These are phyloP conservation scores for Sebastes nivosus DNA, from an alignment of 2,797 vertebrate genomes.

Conservation along the genomic window DNA sequence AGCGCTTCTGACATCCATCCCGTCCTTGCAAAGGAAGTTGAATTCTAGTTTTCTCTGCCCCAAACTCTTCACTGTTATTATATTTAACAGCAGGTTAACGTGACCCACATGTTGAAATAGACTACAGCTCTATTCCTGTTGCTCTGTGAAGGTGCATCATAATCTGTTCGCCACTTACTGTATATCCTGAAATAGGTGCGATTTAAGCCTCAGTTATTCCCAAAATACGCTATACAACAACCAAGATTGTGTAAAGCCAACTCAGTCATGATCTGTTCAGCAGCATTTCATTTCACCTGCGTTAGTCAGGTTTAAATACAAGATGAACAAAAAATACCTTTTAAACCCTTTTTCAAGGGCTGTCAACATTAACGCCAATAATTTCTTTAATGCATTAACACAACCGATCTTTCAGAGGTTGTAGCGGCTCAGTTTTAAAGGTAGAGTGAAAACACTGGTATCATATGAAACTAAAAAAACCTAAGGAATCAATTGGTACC, in stretches of 20 bases:
- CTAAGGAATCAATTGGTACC: no score
- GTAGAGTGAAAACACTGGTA: no score
- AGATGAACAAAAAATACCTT: no score
- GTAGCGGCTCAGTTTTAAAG: no score
- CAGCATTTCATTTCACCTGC: not conserved
- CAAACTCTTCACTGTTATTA: not conserved
- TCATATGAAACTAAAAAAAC: no score
- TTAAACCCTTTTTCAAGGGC: no score
- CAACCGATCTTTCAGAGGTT: no score
- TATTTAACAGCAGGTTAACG: not conserved
- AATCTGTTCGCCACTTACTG: not conserved
- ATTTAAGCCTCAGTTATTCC: not conserved
- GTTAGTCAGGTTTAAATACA: not conserved
- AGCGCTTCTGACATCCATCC: not conserved
- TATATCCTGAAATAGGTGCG: not conserved
- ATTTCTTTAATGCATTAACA: no score
- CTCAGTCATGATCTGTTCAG: not conserved
- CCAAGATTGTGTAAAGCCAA: not conserved
- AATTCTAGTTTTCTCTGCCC: not conserved
- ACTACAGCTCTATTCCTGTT: not conserved
- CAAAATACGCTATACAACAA: not conserved
- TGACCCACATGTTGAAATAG: not conserved
- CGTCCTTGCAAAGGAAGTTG: not conserved
- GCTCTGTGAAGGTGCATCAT: not conserved
- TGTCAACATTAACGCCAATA: no score